Base-by-base conservation (phyloP, 2,888 invertebrate genomes). In the Mechanitis mazaeus region DNA sequence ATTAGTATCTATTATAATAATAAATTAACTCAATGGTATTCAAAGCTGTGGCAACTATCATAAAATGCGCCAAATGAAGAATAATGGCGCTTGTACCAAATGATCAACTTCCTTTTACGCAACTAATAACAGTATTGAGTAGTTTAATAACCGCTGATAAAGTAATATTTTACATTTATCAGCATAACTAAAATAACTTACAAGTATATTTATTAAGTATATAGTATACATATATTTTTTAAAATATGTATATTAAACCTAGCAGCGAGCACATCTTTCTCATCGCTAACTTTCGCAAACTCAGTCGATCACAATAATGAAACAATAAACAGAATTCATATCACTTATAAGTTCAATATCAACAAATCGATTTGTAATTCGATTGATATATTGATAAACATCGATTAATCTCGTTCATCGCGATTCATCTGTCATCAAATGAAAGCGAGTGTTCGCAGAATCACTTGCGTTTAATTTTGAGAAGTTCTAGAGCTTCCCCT, bases 371-470 rank as follows among this genome's bases (percentile, higher is more conserved):
- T 45, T 45, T 38, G 45, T 59, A 58, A 59, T 63, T 35, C 46
- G 54, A 28, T 54, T 47, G 55, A 55, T 54, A 60, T 59, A 46
- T 57, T 59, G 63, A 63, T 63, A 45, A 63, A 63, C 54, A 63
- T 57, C 62, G 55, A 62, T 59, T 59, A 59, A 59, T 62, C 62
- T 59, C 56, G 46, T 33, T 55, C 56, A 46, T 54, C 53, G 56
- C 55, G 56, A 56, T 45, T 54, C 54, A 54, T 33, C 45, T n/a
- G 31, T 56, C 56, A 56, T 62, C 59, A 38, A 31, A 12, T 45
- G 53, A 20, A 47, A 55, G 33, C 38, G 45, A 56, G 35, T 53
- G 35, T 35, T 59, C 53, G 50, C 59, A 58, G 50, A 50, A 50
- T 9, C 50, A 50, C 50, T 50, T n/a, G 31, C 9, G 31, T 31